Conservation (phyloP, 2,113 vertebrate species). For the Vulpes lagopus region DNA sequence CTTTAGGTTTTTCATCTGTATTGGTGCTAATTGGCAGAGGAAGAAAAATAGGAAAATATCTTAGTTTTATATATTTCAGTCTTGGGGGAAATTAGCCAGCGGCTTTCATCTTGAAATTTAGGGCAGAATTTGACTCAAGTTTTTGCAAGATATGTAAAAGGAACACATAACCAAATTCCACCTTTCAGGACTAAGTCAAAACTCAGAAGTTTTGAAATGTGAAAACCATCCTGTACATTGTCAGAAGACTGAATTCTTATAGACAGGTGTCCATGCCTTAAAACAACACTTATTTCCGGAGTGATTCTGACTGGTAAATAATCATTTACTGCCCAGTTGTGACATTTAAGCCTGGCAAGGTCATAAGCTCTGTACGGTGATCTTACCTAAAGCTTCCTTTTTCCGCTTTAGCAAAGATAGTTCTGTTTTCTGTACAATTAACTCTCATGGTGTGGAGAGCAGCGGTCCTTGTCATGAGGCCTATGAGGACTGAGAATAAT, state of each 20-base stretch:
- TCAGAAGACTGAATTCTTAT: neutral
- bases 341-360: neutral
- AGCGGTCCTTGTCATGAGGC: neutral
- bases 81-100: neutral
- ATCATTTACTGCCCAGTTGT: neutral
- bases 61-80: neutral
- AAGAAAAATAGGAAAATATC: neutral
- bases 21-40: slow-evolving; percentile 58
- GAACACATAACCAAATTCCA: neutral
- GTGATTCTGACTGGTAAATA: slow-evolving; percentile 5
- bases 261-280: neutral
- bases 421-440: neutral
- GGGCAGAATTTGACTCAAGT: neutral
- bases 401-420: neutral
- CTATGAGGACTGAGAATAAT: neutral
- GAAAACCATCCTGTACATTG: neutral
- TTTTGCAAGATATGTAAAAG: neutral
- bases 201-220: neutral
- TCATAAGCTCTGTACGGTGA: neutral
- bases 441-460: neutral
- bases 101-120: slow-evolving; percentile 24
- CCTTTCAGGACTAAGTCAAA: neutral
- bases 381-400: neutral
- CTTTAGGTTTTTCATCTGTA: slow-evolving; percentile 65
- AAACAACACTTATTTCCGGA: neutral